Percentiles rank a stretch among this genome's conserved stretches.
These are phyloP conservation scores for Athrips mouffetella DNA, from an alignment of 2,888 invertebrate species.

Conservation along the genomic window DNA sequence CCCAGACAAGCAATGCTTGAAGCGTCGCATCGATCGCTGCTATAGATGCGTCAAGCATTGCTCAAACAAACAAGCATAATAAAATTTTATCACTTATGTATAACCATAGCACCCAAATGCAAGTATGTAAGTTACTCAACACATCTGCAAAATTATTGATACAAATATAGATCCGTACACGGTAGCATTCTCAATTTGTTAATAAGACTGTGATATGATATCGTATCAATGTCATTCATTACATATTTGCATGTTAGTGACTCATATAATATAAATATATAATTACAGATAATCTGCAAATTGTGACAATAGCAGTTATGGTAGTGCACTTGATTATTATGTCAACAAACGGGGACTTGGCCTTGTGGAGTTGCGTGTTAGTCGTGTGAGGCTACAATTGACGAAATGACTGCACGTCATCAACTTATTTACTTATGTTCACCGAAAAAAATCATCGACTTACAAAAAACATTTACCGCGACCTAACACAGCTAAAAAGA, in stretches of 20 bases:
- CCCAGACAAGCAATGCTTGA: slow-evolving; percentile 68
- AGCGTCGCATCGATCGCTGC: slow-evolving; percentile 29
- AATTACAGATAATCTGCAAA: slow-evolving; percentile 75
- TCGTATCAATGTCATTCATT: slow-evolving; percentile 56
- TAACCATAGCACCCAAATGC: slow-evolving; percentile 78
- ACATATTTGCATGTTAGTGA: slow-evolving; percentile 79
- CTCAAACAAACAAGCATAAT: slow-evolving; percentile 73
- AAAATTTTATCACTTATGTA: slow-evolving; percentile 69
- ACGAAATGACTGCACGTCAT: slow-evolving; percentile 72
- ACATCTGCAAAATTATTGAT: slow-evolving; percentile 53
- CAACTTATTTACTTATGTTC: slow-evolving; percentile 67
- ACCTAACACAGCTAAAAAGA: slow-evolving; percentile 51
- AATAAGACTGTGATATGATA: slow-evolving; percentile 65
- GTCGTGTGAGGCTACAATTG: slow-evolving; percentile 74
- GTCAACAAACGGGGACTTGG: slow-evolving; percentile 75
- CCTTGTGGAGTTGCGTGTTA: slow-evolving; percentile 79
- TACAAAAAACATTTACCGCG: slow-evolving; percentile 42
- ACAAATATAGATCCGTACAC: slow-evolving; percentile 40
- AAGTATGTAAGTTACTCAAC: slow-evolving; percentile 75
- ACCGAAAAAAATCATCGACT: slow-evolving; percentile 18
- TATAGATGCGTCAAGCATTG: slow-evolving; percentile 55
- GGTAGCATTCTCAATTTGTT: slow-evolving; percentile 70
- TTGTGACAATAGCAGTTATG: slow-evolving; percentile 75
- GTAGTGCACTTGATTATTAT: slow-evolving; percentile 73
- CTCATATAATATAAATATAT: slow-evolving; percentile 78